These are phyloP conservation scores for Taphrorychus bicolor DNA, from an alignment of 2,888 invertebrate genomes.

Conservation along the genomic window DNA sequence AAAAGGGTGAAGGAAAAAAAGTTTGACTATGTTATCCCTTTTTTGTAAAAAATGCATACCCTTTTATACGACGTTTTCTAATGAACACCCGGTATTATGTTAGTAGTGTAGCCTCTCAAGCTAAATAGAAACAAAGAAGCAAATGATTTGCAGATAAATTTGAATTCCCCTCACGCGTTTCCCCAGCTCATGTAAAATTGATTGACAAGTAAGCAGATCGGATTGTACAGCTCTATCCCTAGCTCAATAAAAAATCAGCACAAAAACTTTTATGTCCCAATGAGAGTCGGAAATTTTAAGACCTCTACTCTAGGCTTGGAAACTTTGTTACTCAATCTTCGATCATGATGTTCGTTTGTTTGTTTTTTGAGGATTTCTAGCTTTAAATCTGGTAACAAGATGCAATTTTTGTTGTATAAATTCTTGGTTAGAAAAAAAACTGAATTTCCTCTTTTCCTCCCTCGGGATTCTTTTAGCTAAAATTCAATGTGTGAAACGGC, in stretches of 20 bases:
- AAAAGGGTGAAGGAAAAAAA: no score
- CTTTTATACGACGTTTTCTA: no score
- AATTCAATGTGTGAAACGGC: background rate
- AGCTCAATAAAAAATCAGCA: slow-evolving; percentile 22
- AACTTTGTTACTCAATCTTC: background rate
- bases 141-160: no score
- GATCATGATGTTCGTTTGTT: no score
- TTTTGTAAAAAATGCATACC: no score
- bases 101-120: no score
- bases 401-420: no score
- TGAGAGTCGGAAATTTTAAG: slow-evolving; percentile 13
- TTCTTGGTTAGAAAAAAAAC: no score
- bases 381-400: no score
- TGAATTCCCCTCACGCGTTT: slow-evolving; percentile 31
- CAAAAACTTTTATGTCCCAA: slow-evolving; percentile 29
- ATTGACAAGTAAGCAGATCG: slow-evolving; percentile 31
- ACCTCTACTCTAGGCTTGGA: background rate
- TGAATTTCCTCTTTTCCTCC: background rate
- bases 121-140: background rate
- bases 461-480: background rate
- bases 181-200: slow-evolving; percentile 29
- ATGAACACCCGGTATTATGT: no score
- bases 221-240: slow-evolving; percentile 23
- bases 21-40: no score
- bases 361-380: no score